These are phyloP conservation scores for Tychaedon coryphoeus DNA, from an alignment of 2,113 vertebrate species.

Conservation along the genomic window DNA sequence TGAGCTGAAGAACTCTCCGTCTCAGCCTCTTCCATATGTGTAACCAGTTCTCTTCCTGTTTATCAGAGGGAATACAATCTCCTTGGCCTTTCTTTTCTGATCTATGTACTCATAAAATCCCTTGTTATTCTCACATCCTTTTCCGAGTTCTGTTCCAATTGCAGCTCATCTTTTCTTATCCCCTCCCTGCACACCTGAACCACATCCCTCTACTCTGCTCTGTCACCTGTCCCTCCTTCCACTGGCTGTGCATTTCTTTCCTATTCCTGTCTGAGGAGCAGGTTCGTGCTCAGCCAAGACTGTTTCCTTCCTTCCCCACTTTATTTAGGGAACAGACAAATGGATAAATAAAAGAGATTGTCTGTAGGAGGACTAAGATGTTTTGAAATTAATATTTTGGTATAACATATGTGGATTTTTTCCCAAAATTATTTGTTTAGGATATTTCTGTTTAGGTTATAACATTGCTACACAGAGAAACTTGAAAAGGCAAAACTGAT, in stretches of 20 bases:
- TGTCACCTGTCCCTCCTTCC: not conserved
- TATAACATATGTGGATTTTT: not conserved
- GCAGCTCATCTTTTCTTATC: not conserved
- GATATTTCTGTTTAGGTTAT: not conserved
- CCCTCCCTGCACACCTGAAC: not conserved
- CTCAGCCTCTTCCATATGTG: not conserved
- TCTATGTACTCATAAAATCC: not conserved
- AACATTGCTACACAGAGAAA: not conserved
- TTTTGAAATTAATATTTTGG: not conserved
- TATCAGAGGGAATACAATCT: not conserved
- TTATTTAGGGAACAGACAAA: not conserved
- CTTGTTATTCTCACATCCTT: not conserved
- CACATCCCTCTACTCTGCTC: not conserved
- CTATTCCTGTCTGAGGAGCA: not conserved
- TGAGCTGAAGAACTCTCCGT: not conserved
- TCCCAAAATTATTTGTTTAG: not conserved
- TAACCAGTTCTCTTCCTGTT: not conserved
- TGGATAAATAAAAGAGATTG: not conserved
- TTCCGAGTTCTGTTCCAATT: not conserved
- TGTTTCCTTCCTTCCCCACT: not conserved
- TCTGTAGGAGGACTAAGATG: not conserved
- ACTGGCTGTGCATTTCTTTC: not conserved
- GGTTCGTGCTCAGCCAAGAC: not conserved
- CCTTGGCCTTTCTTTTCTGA: not conserved
- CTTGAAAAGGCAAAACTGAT: not conserved